Base-by-base conservation (phyloP, 2,797 vertebrate genomes). In the Glossophaga mutica region DNA sequence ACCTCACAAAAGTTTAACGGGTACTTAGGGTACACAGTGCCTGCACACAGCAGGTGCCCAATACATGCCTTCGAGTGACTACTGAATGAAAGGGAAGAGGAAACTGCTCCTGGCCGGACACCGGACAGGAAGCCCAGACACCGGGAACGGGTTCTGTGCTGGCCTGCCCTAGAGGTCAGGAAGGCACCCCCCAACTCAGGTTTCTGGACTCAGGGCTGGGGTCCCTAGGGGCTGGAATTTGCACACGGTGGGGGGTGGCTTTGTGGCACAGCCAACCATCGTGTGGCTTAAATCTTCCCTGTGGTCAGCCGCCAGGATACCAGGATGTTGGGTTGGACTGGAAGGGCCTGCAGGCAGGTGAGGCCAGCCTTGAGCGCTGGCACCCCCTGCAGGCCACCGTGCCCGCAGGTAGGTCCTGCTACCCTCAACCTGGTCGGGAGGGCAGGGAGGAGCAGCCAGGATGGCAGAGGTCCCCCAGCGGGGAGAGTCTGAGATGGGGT, bases 331-430 rank as follows among this genome's bases (percentile, higher is more conserved):
- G 50, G 71, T 16, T 73, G 32, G 88, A 39, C 71, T 19, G n/a
- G 65, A 52, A 79, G 44, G 15, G 34, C 77, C 52, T n/a, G 34
- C 21, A 50, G 83, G 89, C 89, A 87, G 89, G 46, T 68, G 78
- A 85, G 86, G 83, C 67, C n/a, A 32, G 67, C 74, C 87, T 96
- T 94, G 94, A 2, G 0, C 6, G 2, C 91, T 90, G 95, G 92
- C 12, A 73, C 97, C 95, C 96, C 89, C 97, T 98, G 94, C 91
- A 98, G 97, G 96, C 84, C 21, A 0, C 68, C 68, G 24, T n/a
- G 62, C 48, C 77, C 3, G 6, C 7, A 37, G 18, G 21, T 5
- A 2, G 93, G 48, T 24, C 21, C 7, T 4, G 46, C 48, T 22
- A 2, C 21, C 21, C 1, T 3, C 42, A 8, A 37, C 11, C 22